Conservation (phyloP, 2,888 invertebrate genomes). For the Heliconius hortense region DNA sequence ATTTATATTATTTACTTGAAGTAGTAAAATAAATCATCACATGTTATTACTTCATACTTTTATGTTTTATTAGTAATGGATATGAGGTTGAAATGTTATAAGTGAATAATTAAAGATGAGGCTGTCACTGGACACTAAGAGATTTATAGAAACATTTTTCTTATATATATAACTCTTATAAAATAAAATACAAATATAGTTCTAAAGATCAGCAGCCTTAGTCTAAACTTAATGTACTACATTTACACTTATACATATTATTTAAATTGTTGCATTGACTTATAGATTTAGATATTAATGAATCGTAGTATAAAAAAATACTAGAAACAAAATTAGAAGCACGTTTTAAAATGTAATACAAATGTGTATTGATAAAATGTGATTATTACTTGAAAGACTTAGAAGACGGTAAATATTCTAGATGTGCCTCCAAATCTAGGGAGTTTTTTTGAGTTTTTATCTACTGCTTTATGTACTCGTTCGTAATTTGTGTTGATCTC, state of each 20-base stretch:
- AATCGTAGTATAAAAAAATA: constrained; percentile 28
- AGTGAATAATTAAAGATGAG: constrained; percentile 2
- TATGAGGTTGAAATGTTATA: constrained; percentile 9
- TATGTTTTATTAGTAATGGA: constrained; percentile 8
- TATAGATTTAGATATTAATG: constrained; percentile 27
- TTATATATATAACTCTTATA: neutral
- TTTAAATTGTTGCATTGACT: constrained; percentile 13
- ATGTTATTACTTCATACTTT: constrained; percentile 5
- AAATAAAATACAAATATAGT: constrained; percentile 4
- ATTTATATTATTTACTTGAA: neutral
- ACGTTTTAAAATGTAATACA: constrained; percentile 29
- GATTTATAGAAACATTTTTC: neutral
- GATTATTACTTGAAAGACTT: constrained; percentile 27
- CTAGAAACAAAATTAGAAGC: constrained; percentile 35
- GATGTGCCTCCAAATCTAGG: neutral
- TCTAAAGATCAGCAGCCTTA: constrained; percentile 10
- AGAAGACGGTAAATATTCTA: constrained; percentile 17
- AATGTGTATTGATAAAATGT: constrained; percentile 21
- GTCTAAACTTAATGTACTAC: constrained; percentile 14
- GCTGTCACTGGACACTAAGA: constrained; percentile 12
- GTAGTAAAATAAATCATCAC: neutral
- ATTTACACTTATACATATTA: constrained; percentile 19
- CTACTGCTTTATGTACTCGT: neutral
- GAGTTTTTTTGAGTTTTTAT: constrained; percentile 3
- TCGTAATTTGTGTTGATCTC: constrained; percentile 12